A percentile compares a stretch with the other conserved stretches of the same genome.
Conservation (phyloP, 53 echinoderm and acorn worm genomes). For the Henricia sp. region DNA sequence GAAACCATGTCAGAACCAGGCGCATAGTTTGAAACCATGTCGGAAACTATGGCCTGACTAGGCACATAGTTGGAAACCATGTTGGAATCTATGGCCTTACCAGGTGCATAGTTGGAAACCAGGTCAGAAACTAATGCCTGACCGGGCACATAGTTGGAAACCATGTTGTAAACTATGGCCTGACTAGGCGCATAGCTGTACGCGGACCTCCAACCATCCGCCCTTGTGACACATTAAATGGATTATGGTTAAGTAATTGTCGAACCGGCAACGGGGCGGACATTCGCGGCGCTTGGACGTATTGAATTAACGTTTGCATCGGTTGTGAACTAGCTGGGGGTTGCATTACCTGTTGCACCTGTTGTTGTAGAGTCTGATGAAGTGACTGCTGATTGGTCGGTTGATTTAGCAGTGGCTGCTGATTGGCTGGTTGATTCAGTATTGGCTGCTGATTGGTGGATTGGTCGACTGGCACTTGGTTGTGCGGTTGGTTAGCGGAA, state of each 20-base stretch:
- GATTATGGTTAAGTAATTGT: conserved; percentile 37
- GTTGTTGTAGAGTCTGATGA: conserved; percentile 16
- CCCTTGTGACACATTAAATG: not conserved
- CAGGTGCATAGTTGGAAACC: too few species aligned
- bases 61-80: too few species aligned
- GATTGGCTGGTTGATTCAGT: too few species aligned
- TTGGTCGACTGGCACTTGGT: not conserved
- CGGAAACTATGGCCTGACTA: too few species aligned
- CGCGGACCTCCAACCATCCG: conserved; percentile 18
- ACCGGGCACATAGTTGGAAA: too few species aligned
- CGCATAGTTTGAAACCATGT: too few species aligned
- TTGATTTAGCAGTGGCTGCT: not conserved
- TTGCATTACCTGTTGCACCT: conserved; percentile 9
- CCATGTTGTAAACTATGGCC: too few species aligned
- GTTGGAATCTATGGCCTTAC: too few species aligned
- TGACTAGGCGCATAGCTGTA: not conserved
- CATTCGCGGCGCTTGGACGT: conserved; percentile 67
- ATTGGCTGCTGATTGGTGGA: too few species aligned
- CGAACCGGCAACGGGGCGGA: conserved; percentile 35
- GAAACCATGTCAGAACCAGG: too few species aligned
- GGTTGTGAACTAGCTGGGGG: conserved; percentile 21
- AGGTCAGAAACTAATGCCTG: too few species aligned
- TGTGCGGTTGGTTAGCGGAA: not conserved
- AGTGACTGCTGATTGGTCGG: not conserved
- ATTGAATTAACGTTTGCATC: conserved; percentile 66